A percentile compares a stretch with the other conserved stretches of the same genome.
Evolutionary conservation across 2,888 invertebrate species (phyloP).

Genomic region (Cerceris ruficornis): DNA sequence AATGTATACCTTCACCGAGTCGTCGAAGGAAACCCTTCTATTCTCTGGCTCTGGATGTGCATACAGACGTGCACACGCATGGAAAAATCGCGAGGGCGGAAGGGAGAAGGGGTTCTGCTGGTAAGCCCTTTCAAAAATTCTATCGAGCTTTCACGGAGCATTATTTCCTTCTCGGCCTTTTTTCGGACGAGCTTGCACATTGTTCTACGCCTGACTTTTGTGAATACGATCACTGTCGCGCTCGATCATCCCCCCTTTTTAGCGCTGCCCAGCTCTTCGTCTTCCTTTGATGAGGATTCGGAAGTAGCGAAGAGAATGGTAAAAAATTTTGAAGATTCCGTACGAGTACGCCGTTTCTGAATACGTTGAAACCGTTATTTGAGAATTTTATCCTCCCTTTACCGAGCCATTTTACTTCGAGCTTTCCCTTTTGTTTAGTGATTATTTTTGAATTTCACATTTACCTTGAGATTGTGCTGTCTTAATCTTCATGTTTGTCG

Average conservation of each 20-base stretch:
- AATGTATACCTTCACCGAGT: slow-evolving; percentile 51
- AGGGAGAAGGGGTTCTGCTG: background rate
- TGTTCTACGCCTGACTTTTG: slow-evolving; percentile 9
- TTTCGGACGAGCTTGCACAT: background rate
- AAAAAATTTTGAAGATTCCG: no score
- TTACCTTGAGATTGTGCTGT: no score
- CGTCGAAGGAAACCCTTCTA: slow-evolving; percentile 36
- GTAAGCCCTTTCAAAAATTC: slow-evolving; percentile 14
- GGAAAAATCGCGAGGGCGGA: slow-evolving; percentile 8
- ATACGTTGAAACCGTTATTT: no score
- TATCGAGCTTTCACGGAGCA: slow-evolving; percentile 9
- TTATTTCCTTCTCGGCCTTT: slow-evolving; percentile 12
- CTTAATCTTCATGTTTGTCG: no score
- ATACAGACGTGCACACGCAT: background rate
- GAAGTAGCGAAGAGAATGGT: no score
- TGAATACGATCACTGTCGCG: background rate
- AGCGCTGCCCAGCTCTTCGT: background rate
- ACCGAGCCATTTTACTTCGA: no score
- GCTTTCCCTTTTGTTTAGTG: no score
- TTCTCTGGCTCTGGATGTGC: slow-evolving; percentile 20
- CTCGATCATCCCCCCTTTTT: background rate
- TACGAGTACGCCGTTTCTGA: no score
- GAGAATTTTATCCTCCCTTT: no score
- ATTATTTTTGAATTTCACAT: no score
- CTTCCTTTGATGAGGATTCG: background rate